phyloP scores from a whole-genome alignment of 2,113 vertebrate genomes.

The Spea multiplicata region DNA sequence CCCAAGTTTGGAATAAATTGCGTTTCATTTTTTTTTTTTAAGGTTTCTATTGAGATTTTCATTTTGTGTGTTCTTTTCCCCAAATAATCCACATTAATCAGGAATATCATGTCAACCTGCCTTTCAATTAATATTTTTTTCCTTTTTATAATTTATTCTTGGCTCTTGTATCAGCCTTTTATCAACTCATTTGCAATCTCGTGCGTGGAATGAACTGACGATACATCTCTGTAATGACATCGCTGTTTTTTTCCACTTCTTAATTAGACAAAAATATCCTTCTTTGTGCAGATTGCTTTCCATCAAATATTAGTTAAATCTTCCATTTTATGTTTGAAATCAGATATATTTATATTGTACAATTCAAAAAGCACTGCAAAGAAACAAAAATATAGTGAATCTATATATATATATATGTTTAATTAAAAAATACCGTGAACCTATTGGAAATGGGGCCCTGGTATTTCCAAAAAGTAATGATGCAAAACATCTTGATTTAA shows the following conservation, averaged over 20 bases:
- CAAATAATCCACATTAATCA: not conserved
- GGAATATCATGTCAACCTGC: not conserved
- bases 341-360: too few relatives aligned
- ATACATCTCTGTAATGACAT: not conserved
- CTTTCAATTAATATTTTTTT: not conserved
- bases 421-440: too few relatives aligned
- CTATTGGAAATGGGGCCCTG: too few relatives aligned
- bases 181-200: not conserved
- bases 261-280: slow-evolving; percentile 4
- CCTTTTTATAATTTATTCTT: not conserved
- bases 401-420: too few relatives aligned
- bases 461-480: too few relatives aligned
- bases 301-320: not conserved
- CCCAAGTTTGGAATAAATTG: not conserved
- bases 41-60: not conserved
- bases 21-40: not conserved
- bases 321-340: too few relatives aligned
- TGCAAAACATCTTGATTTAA: too few relatives aligned
- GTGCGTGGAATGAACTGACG: not conserved
- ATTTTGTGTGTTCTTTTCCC: not conserved
- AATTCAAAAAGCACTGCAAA: too few relatives aligned
- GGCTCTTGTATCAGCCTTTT: not conserved
- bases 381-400: too few relatives aligned
- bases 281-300: not conserved
- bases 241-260: not conserved